Evolutionary conservation across 2,797 vertebrate genomes (phyloP).

Genomic region (Hypotaenidia okinawae): DNA sequence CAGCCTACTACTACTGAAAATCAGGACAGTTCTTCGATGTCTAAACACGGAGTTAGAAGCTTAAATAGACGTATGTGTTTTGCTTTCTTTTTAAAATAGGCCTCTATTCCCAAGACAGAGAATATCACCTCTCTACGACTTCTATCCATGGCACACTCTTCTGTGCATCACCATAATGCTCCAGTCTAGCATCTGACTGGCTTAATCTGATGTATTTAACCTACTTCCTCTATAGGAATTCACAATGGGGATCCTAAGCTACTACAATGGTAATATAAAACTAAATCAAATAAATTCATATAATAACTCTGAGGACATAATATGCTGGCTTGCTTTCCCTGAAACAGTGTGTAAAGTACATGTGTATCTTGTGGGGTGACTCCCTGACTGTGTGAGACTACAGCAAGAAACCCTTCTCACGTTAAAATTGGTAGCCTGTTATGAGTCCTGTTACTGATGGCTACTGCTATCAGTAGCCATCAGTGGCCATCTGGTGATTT

Average conservation of each 20-base stretch:
- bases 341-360: neutral
- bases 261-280: neutral
- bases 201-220: slow-evolving; percentile 29
- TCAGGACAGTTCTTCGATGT: neutral
- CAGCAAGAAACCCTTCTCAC: neutral
- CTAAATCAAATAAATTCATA: neutral
- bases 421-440: neutral
- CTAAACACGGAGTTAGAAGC: slow-evolving; percentile 31
- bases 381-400: neutral
- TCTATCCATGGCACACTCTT: neutral
- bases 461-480: neutral
- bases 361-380: neutral
- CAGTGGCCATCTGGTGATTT: neutral
- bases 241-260: neutral
- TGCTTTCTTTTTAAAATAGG: slow-evolving; percentile 15
- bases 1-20: slow-evolving; percentile 32
- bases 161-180: neutral
- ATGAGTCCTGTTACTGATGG: neutral
- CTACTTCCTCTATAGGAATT: slow-evolving; percentile 1
- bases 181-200: neutral
- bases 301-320: neutral
- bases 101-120: neutral
- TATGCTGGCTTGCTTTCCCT: neutral
- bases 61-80: neutral
- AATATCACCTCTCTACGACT: neutral